Evolutionary conservation across 2,113 vertebrate genomes (phyloP).

Genomic region (Phalacrocorax aristotelis): DNA sequence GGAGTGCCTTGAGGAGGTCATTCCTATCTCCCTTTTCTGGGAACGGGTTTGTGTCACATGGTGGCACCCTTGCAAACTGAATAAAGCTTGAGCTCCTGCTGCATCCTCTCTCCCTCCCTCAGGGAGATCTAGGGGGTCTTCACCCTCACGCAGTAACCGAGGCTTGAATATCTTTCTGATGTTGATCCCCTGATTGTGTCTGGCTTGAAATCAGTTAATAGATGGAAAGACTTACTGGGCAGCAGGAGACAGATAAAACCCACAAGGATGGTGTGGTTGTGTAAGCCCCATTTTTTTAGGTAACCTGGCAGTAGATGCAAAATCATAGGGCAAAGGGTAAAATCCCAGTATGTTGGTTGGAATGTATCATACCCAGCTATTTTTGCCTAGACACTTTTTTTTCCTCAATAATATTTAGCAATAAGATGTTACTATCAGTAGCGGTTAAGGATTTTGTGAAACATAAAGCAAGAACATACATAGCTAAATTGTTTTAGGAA

Average conservation of each 20-base stretch:
- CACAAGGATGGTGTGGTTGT: not conserved
- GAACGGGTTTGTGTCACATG: not conserved
- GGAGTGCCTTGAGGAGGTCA: not conserved
- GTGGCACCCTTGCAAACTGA: conserved; percentile 28
- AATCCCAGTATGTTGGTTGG: not conserved
- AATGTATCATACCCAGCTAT: not conserved
- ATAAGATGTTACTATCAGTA: not conserved
- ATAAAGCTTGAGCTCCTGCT: not conserved
- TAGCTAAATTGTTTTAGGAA: not conserved
- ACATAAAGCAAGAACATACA: not conserved
- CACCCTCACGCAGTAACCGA: not conserved
- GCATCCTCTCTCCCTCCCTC: not conserved
- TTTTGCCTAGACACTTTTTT: not conserved
- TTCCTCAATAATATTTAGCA: not conserved
- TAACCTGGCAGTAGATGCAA: not conserved
- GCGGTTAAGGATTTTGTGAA: not conserved
- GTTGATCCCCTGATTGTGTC: not conserved
- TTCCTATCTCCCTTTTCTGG: not conserved
- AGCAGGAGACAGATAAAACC: not conserved
- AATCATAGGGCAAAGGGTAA: not conserved
- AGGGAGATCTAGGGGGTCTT: not conserved
- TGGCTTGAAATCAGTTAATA: not conserved
- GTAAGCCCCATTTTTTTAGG: not conserved
- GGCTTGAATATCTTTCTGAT: not conserved
- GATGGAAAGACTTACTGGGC: not conserved